These are phyloP conservation scores for Sminthurinus aureus DNA, from an alignment of 2,888 invertebrate genomes.

Conservation along the genomic window DNA sequence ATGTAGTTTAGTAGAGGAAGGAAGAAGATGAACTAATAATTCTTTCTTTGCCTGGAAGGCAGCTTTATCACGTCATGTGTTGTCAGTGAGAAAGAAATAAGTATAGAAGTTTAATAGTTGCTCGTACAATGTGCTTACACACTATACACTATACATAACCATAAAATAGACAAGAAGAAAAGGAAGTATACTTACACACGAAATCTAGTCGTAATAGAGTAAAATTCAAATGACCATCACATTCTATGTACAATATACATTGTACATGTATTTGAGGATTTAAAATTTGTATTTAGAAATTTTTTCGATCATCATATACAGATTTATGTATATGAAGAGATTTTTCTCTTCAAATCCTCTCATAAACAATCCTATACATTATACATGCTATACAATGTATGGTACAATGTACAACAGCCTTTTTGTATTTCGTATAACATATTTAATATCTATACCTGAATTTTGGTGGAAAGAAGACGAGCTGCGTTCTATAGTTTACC, in stretches of 20 bases:
- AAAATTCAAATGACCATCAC: conserved; percentile 32
- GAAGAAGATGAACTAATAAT: conserved; percentile 43
- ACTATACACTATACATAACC: not conserved
- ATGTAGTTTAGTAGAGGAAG: conserved; percentile 11
- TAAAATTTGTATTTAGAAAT: not conserved
- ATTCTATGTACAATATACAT: conserved; percentile 9
- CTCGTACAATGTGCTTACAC: not conserved
- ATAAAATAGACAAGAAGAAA: not conserved
- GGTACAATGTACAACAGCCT: too few species aligned
- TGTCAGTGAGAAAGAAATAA: conserved; percentile 2
- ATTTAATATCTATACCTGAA: not conserved
- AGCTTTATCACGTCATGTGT: conserved; percentile 38
- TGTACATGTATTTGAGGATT: not conserved
- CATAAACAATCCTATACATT: not conserved
- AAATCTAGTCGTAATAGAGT: conserved; percentile 1
- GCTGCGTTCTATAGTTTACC: not conserved
- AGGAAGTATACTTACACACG: not conserved
- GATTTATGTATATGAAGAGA: not conserved
- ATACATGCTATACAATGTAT: too few species aligned
- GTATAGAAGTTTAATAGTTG: not conserved
- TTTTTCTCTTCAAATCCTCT: not conserved
- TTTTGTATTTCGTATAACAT: not conserved
- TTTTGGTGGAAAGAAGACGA: not conserved
- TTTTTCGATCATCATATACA: not conserved
- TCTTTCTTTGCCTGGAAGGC: conserved; percentile 35